These are phyloP conservation scores for Gasterosteus aculeatus DNA, from an alignment of 2,113 vertebrate species.

Conservation along the genomic window DNA sequence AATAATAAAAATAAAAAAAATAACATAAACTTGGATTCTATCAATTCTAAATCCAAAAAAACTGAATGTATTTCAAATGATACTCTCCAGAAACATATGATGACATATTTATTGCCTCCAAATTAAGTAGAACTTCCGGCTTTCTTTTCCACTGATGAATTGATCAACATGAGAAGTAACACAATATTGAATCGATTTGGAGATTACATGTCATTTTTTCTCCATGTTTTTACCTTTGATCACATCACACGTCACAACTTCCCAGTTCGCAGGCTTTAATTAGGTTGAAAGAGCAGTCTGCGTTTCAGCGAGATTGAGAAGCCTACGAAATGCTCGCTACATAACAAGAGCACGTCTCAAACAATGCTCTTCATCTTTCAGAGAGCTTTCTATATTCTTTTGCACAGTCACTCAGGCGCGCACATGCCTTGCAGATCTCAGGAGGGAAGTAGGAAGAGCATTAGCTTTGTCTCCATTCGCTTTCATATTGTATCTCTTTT, in stretches of 20 bases:
- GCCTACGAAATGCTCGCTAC: conserved; percentile 27
- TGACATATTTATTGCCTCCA: conserved; percentile 23
- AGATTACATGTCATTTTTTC: conserved; percentile 10
- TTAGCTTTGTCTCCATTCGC: conserved; percentile 70
- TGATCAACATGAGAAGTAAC: conserved; percentile 41
- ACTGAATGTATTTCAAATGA: not conserved
- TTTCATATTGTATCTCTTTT: conserved; percentile 78
- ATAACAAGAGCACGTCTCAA: conserved; percentile 64
- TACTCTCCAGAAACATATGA: conserved; percentile 1
- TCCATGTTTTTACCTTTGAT: conserved; percentile 43
- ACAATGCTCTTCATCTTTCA: conserved; percentile 64
- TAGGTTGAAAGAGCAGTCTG: conserved; percentile 59
- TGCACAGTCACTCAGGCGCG: conserved; percentile 16
- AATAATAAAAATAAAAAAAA: too few relatives aligned
- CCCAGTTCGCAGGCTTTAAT: conserved; percentile 41
- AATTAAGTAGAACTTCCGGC: not conserved
- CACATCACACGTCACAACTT: conserved; percentile 28
- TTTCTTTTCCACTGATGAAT: conserved; percentile 30
- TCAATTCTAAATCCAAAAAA: conserved; percentile 19
- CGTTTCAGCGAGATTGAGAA: conserved; percentile 42
- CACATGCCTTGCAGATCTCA: conserved; percentile 52
- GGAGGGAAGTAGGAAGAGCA: conserved; percentile 66
- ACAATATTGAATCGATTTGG: conserved; percentile 42
- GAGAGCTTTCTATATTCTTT: conserved; percentile 48
- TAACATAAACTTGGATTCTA: not conserved